These are phyloP conservation scores for Proisotoma minuta DNA, from an alignment of 2,888 invertebrate genomes.

Conservation along the genomic window DNA sequence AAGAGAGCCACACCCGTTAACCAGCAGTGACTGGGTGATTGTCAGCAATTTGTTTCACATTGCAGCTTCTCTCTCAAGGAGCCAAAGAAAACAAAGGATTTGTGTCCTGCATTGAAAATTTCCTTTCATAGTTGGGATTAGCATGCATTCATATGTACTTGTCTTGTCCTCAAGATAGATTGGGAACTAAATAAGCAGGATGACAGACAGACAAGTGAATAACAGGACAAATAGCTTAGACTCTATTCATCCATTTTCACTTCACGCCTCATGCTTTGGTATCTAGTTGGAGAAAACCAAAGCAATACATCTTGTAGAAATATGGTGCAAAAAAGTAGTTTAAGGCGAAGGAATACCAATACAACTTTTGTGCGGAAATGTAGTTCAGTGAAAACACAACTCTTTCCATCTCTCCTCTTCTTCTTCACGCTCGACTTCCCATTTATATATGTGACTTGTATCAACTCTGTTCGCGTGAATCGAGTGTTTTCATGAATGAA, in stretches of 20 bases:
- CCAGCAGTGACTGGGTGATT: background rate
- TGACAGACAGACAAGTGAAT: background rate
- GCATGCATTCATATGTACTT: too few species aligned
- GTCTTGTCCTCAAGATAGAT: too few species aligned
- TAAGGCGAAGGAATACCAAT: too few species aligned
- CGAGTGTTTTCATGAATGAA: slow-evolving; percentile 5
- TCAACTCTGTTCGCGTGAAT: slow-evolving; percentile 1
- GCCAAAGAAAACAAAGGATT: background rate
- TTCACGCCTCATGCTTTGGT: background rate
- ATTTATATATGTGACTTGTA: background rate
- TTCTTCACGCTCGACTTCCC: background rate
- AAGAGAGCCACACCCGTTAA: background rate
- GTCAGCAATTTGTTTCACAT: background rate
- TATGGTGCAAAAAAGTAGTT: too few species aligned
- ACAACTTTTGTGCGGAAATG: too few species aligned
- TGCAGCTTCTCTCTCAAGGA: too few species aligned
- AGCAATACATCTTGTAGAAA: too few species aligned
- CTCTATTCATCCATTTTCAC: background rate
- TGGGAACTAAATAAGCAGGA: too few species aligned
- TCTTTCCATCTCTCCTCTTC: background rate
- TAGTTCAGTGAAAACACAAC: too few species aligned
- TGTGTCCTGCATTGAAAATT: too few species aligned
- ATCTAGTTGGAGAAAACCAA: too few species aligned
- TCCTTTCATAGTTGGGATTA: too few species aligned
- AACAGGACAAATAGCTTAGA: background rate